Base-by-base conservation (phyloP, 1,140 invertebrate species). In the Varroa destructor region DNA sequence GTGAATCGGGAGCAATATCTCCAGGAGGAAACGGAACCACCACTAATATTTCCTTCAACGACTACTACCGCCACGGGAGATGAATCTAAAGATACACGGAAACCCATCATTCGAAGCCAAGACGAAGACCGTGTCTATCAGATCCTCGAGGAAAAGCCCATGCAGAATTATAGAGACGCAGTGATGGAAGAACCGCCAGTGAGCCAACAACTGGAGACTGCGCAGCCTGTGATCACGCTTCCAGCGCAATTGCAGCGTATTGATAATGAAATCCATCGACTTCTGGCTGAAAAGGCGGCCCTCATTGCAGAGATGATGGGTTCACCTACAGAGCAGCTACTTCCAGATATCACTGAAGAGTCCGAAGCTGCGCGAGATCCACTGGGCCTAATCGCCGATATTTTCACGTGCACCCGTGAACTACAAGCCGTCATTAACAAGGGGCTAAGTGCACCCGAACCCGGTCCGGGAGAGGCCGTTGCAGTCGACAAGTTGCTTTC, bases 61-160 rank as follows among this genome's bases (percentile, higher is more conserved):
- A 3, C 37, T 14, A 8, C 61, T 40, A 14, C 61, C 40, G 61
- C 61, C 61, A 67, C 61, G 12, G 46, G 46, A 8, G 61, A 67
- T 5, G 61, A 67, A 12, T 46, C 61, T 40, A 67, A 67, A 40
- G 61, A 67, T 12, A 37, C 61, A 14, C 12, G 12, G 1, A 67
- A 67, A 67, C 61, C 61, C 14, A 67, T 67, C 12, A 67, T 67
- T 40, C 61, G 61, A 43, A 40, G 61, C 5, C 61, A 40, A 5
- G 61, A 67, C 12, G 61, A 67, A 67, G 61, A 67, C 46, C 61
- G 61, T 12, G 61, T 67, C 8, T 67, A 67, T 37, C 61, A 67
- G 36, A 67, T 67, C 46, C 61, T 67, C 12, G 46, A 67, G 61
- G 61, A 67, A 40, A 46, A 67, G 40, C 46, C 61, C 10, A 43